These are phyloP conservation scores for Drosophila pseudoananassae DNA, from an alignment of 1,140 invertebrate species.

Conservation along the genomic window DNA sequence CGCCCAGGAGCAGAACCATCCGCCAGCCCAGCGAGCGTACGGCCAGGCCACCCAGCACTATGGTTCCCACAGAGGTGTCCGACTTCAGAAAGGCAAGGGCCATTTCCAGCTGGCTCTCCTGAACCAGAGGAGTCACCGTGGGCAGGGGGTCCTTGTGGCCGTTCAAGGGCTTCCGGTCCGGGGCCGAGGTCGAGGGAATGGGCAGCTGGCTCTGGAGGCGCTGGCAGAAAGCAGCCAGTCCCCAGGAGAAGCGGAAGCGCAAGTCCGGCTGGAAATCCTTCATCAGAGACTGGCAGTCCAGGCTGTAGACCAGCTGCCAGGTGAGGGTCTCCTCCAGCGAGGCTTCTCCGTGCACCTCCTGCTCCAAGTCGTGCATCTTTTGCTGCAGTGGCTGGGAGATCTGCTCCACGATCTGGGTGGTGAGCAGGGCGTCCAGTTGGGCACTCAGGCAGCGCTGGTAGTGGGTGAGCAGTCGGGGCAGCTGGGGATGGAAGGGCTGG, in stretches of 20 bases:
- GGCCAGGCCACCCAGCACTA: constrained; percentile 92
- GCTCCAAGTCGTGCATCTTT: constrained; percentile 94
- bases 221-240: constrained; percentile 92
- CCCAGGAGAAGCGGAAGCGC: constrained; percentile 96
- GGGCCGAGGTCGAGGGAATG: not conserved
- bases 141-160: constrained; percentile 43
- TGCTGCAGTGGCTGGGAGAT: constrained; percentile 93
- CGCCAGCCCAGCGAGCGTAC: constrained; percentile 98
- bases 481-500: constrained; percentile 94
- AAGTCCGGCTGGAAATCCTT: constrained; percentile 98
- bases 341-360: constrained; percentile 97
- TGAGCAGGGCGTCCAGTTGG: constrained; percentile 95
- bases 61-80: constrained; percentile 92
- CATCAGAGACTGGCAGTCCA: constrained; percentile 96
- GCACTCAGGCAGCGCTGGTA: constrained; percentile 97
- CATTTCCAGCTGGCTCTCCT: constrained; percentile 87
- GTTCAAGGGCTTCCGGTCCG: constrained; percentile 38
- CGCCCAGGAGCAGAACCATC: constrained; percentile 91
- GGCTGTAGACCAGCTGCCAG: constrained; percentile 96
- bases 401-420: constrained; percentile 91
- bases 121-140: constrained; percentile 42
- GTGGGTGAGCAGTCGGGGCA: constrained; percentile 90
- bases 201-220: constrained; percentile 88
- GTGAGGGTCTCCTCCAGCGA: constrained; percentile 89
- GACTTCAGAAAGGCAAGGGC: constrained; percentile 86